A percentile compares a stretch with the other conserved stretches of the same genome.
Evolutionary conservation across 2,888 invertebrate species (phyloP).

Genomic region (Eledone cirrhosa): DNA sequence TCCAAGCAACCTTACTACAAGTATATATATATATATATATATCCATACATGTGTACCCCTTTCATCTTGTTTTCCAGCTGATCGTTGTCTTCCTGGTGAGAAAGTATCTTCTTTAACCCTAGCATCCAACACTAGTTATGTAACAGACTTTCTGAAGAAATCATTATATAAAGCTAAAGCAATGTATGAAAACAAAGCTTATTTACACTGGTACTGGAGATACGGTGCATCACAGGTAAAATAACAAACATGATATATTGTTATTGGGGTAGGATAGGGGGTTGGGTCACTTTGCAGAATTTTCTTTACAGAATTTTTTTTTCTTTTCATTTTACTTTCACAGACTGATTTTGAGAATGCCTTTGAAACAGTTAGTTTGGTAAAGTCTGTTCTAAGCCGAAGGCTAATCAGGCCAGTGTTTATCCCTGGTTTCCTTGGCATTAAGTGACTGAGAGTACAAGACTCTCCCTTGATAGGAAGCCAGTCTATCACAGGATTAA

Average conservation of each 20-base stretch:
- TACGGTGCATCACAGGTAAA: conserved; percentile 51
- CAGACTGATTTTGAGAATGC: too few relatives aligned
- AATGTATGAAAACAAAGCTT: conserved; percentile 59
- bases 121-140: conserved; percentile 55
- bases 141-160: conserved; percentile 50
- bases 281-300: too few relatives aligned
- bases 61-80: conserved; percentile 40
- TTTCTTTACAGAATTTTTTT: too few relatives aligned
- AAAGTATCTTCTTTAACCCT: conserved; percentile 53
- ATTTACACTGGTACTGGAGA: conserved; percentile 64
- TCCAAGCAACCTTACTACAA: neutral
- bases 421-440: too few relatives aligned
- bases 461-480: too few relatives aligned
- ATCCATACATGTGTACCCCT: neutral
- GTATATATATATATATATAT: neutral
- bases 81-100: conserved; percentile 41
- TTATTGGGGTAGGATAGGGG: too few relatives aligned
- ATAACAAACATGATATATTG: neutral
- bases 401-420: too few relatives aligned
- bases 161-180: conserved; percentile 50
- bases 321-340: too few relatives aligned
- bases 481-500: too few relatives aligned
- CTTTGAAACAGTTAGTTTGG: too few relatives aligned
- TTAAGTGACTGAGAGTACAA: too few relatives aligned
- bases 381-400: too few relatives aligned